phyloP scores from a whole-genome alignment of 2,113 vertebrate species.

The Ia io region DNA sequence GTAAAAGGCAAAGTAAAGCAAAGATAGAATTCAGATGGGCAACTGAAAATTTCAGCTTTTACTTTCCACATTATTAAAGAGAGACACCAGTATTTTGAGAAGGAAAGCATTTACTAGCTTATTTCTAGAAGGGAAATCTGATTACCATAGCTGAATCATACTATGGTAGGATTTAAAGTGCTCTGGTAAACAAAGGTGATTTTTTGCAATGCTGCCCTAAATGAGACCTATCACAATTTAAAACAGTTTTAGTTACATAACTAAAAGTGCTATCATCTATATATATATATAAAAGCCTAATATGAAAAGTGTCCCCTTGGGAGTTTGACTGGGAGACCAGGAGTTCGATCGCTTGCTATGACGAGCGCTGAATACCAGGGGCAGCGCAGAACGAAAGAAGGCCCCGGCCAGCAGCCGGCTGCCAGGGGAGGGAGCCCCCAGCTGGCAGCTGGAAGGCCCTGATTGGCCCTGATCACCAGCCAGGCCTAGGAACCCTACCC shows the following conservation, averaged over 20 bases:
- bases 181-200: neutral
- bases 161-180: neutral
- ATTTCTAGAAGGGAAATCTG: neutral
- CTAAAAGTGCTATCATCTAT: neutral
- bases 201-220: neutral
- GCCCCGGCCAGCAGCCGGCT: too few species aligned
- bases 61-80: neutral
- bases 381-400: too few species aligned
- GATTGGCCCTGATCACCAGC: too few species aligned
- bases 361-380: too few species aligned
- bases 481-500: too few species aligned
- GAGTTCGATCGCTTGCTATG: too few species aligned
- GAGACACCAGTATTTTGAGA: neutral
- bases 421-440: too few species aligned
- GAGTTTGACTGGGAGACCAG: too few species aligned
- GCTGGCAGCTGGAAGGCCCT: too few species aligned
- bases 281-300: too few species aligned
- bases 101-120: neutral
- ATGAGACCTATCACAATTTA: neutral
- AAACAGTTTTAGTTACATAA: conserved; percentile 15
- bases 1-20: neutral
- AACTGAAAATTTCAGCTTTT: neutral
- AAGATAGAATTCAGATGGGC: neutral
- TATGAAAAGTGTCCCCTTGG: too few species aligned
- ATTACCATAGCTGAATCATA: neutral